phyloP scores from a whole-genome alignment of 35 echinoderm and acorn worm species.

The Heliocidaris tuberculata region DNA sequence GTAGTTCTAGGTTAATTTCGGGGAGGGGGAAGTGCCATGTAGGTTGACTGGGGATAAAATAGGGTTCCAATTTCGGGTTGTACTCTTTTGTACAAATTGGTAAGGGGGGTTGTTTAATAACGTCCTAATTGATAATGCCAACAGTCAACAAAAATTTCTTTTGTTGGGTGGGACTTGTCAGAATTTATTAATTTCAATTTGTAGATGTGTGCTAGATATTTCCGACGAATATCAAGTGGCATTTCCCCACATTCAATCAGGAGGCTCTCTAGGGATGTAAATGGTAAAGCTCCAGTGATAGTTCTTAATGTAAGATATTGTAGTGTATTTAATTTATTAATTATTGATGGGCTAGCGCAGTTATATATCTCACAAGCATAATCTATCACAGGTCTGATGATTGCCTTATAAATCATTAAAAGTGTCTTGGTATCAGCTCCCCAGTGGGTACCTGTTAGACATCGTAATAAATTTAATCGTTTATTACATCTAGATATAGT shows the following conservation, averaged over 20 bases:
- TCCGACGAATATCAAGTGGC: too few relatives aligned
- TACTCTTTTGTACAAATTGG: neutral
- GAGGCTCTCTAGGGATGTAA: too few relatives aligned
- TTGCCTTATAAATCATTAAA: neutral
- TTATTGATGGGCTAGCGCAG: neutral
- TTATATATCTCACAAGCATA: neutral
- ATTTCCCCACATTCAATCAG: too few relatives aligned
- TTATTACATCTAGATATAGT: too few relatives aligned
- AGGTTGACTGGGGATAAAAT: neutral
- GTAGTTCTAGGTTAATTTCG: neutral
- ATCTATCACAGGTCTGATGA: neutral
- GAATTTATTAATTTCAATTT: too few relatives aligned
- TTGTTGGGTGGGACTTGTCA: neutral
- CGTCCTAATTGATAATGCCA: neutral
- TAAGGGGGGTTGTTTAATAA: neutral
- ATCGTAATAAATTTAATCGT: too few relatives aligned
- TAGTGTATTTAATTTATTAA: too few relatives aligned
- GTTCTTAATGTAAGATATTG: too few relatives aligned
- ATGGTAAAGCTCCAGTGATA: too few relatives aligned
- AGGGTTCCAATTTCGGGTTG: neutral
- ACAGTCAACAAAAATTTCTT: neutral
- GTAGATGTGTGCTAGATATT: too few relatives aligned
- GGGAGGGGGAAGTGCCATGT: neutral
- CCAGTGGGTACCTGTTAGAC: neutral
- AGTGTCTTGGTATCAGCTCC: neutral